Base-by-base conservation (phyloP, 1,140 invertebrate genomes). In the Yoshiicerus persimilis region DNA sequence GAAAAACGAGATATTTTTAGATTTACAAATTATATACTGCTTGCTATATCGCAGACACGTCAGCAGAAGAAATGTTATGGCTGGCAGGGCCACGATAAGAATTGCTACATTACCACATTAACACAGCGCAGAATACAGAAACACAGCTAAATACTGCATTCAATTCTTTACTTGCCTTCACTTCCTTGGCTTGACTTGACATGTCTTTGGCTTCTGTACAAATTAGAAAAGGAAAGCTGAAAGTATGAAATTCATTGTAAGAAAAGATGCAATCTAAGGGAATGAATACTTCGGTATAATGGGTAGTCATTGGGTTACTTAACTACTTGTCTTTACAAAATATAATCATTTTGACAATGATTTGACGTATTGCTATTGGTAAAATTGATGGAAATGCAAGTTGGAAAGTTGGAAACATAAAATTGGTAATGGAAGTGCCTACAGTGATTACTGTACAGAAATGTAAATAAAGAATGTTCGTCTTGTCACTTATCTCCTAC, bases 1-100 rank as follows among this genome's bases (percentile, higher is more conserved):
- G 34, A 36, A 36, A 70, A 70, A 70, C 4, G 32, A 9, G 16
- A 16, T 80, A 80, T 80, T 80, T 80, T 80, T 80, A 80, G 75
- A 80, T 38, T 80, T 80, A 80, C 34, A 80, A 38, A 80, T 80
- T 80, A 80, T 80, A 36, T 80, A 80, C 75, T 80, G 75, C 75
- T 36, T 38, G 47, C n/a, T 56, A 56, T n/a, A 56, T n/a, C n/a
- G n/a, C 34, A 8, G 75, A 38, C 34, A 34, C n/a, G 75, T n/a
- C 66, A 70, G 32, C 13, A 80, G 20, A 36, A 80, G 75, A 80
- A 38, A 80, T 56, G 47, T n/a, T 56, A 56, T 34, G 34, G 75
- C 20, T 80, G 30, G 75, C 75, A 38, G 20, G 13, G 20, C 16
- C 8, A 23, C 20, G 75, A 80, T 80, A 80, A 80, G 75, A 36